Evolutionary conservation across 2,797 vertebrate genomes (phyloP), one percentile per base, ranked within the genome.

Genomic region (Furcifer pardalis): DNA sequence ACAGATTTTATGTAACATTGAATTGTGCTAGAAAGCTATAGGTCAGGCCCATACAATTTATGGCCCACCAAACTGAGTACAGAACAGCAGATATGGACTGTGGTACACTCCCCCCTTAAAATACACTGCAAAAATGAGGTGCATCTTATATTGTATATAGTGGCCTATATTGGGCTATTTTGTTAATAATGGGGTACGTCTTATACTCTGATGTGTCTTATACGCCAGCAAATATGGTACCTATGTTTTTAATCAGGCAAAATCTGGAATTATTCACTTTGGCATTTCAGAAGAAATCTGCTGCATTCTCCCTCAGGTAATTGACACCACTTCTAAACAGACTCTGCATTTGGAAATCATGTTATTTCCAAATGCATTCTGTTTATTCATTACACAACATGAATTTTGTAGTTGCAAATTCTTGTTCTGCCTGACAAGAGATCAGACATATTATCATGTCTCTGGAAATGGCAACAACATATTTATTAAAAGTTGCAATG

Each of bases 191-290:
- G n/a, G n/a, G n/a, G n/a, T n/a, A n/a, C n/a, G n/a, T n/a, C n/a
- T n/a, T n/a, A n/a, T n/a, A n/a, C n/a, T n/a, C n/a, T n/a, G n/a
- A n/a, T n/a, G n/a, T n/a, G n/a, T n/a, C n/a, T n/a, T n/a, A n/a
- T n/a, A n/a, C n/a, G n/a, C n/a, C n/a, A n/a, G n/a, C n/a, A n/a
- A n/a, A n/a, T n/a, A n/a, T n/a, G n/a, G n/a, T 89, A 78, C 37
- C 49, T 77, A 60, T 81, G 37, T 0, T 91, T 91, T 92, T 91
- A 84, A 87, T 91, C 87, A 84, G 84, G 82, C 85, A 82, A 79
- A 91, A 42, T 4, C 1, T 0, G 81, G 88, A 68, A 37, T 79
- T 8, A 0, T 5, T 46, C 56, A 63, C 60, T 17, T 52, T n/a
- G 23, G 32, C 25, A 19, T 84, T 79, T 72, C 30, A 5, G 30